Evolutionary conservation across 2,797 vertebrate genomes (phyloP), one percentile per base, ranked within the genome.

Genomic region (Dermochelys coriacea): DNA sequence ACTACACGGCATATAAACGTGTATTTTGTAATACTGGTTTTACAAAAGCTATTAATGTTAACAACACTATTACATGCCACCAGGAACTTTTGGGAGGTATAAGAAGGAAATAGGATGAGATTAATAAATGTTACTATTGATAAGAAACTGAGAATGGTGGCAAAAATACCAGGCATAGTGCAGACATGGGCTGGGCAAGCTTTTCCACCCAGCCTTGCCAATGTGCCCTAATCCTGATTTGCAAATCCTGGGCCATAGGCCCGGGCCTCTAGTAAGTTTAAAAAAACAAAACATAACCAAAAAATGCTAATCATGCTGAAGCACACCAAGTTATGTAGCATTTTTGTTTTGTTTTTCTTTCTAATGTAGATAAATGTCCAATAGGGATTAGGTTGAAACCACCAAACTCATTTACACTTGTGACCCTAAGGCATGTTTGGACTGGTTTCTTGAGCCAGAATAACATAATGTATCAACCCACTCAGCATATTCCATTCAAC

Each of bases 1-100:
- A 37, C 9, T 37, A 41, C 18, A 21, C 1, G 15, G 18, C 9
- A 68, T 37, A 68, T 89, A 85, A 97, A 93, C 71, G 50, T 78
- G 85, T 16, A 49, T 64, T 57, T 94, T 83, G 87, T 91, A 91
- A 87, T 80, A 6, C 59, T 96, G 82, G 8, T n/a, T 84, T 1
- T 2, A 92, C 89, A 91, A 61, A 41, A 3, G 64, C 52, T 71
- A 23, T 87, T 90, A 93, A 89, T 93, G 84, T 52, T 82, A 80
- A 84, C 78, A 80, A 31, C 6, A 8, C 47, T 88, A 82, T 54
- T 0, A 0, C 64, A 85, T 59, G 82, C 41, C 50, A n/a, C 83
- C 6, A 34, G 83, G 80, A 79, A 64, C 81, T 94, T 89, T 86
- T 82, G 51, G 92, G 50, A 75, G 78, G 34, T 61, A 71, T n/a